phyloP scores from a whole-genome alignment of 2,797 vertebrate species.

The Perodicticus potto region DNA sequence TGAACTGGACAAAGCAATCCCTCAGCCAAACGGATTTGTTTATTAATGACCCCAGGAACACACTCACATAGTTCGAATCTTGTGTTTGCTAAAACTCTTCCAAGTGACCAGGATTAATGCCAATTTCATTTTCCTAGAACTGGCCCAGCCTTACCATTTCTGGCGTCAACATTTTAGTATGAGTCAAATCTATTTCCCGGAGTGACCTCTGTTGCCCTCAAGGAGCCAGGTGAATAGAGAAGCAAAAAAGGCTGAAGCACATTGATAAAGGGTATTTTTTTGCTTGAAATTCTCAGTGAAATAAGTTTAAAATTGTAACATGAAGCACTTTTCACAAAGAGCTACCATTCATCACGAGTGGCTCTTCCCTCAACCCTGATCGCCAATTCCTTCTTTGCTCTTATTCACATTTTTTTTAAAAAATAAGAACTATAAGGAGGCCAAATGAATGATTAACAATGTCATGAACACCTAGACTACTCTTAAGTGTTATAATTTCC shows the following conservation, averaged over 20 bases:
- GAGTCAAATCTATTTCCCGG: not conserved
- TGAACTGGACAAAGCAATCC: not conserved
- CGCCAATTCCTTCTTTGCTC: not conserved
- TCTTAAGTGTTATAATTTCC: no score
- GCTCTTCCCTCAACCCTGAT: no score
- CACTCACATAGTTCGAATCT: not conserved
- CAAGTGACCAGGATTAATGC: not conserved
- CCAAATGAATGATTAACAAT: not conserved
- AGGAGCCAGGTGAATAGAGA: not conserved
- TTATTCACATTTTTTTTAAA: not conserved
- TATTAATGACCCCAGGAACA: no score
- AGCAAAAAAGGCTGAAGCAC: not conserved
- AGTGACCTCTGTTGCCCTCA: not conserved
- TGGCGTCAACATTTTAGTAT: not conserved
- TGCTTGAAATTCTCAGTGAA: not conserved
- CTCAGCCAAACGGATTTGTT: not conserved
- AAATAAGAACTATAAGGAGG: not conserved
- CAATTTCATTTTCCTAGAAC: not conserved
- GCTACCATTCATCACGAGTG: not conserved
- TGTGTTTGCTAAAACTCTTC: not conserved
- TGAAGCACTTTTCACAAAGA: constrained; percentile 52
- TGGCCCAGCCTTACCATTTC: not conserved
- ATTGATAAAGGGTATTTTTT: not conserved
- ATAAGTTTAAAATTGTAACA: not conserved
- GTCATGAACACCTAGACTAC: not conserved